These are phyloP conservation scores for Bambusicola thoracicus DNA, from an alignment of 2,113 vertebrate genomes.

Conservation along the genomic window DNA sequence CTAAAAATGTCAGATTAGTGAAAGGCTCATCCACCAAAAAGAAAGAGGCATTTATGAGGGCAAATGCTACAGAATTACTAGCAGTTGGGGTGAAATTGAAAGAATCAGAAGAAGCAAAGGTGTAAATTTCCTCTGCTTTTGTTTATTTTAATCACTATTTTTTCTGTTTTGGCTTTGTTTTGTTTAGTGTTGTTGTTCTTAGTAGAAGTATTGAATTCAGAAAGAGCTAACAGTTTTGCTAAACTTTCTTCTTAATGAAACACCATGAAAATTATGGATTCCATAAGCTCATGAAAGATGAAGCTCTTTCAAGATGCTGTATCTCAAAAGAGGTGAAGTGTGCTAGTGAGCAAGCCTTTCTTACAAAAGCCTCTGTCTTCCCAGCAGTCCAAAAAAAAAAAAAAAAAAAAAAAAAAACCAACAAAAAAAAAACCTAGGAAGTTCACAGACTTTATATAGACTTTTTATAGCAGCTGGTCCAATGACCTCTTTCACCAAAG, in stretches of 20 bases:
- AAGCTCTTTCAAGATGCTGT: neutral
- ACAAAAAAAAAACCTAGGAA: neutral
- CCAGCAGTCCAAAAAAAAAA: conserved; percentile 1
- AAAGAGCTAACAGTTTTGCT: neutral
- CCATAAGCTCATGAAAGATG: neutral
- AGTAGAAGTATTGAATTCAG: neutral
- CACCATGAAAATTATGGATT: neutral
- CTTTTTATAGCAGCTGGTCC: neutral
- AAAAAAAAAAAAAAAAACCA: neutral
- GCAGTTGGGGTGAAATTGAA: neutral
- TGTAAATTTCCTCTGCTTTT: neutral
- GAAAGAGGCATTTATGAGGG: neutral
- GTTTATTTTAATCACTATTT: neutral
- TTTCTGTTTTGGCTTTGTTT: neutral
- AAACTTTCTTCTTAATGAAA: neutral
- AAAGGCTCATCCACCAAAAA: neutral
- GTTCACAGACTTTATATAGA: neutral
- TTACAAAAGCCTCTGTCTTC: conserved; percentile 4
- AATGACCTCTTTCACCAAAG: conserved; percentile 17
- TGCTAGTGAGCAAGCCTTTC: neutral
- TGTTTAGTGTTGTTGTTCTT: neutral
- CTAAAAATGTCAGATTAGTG: neutral
- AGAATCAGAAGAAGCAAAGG: neutral
- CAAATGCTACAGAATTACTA: neutral
- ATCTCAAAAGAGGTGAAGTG: neutral